A percentile compares a stretch with the other conserved stretches of the same genome.
phyloP scores from a whole-genome alignment of 1,140 invertebrate species.

The Orchestia grillus region DNA sequence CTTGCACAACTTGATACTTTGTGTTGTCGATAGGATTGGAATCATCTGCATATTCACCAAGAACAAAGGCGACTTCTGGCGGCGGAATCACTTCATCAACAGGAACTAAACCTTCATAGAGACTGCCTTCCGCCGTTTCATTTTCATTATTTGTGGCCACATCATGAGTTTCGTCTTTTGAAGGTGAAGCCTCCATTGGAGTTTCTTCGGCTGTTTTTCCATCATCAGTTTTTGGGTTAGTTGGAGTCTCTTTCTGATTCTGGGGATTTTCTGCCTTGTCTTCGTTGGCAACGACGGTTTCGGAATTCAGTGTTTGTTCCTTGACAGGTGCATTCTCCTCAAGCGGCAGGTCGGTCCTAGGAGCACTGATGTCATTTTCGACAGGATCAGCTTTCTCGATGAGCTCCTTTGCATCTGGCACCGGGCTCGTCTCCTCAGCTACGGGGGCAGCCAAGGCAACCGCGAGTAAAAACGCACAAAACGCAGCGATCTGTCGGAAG shows the following conservation, averaged over 20 bases:
- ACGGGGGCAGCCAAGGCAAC: slow-evolving; percentile 5
- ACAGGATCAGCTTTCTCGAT: slow-evolving; percentile 16
- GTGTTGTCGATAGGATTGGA: background rate
- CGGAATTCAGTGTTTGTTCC: background rate
- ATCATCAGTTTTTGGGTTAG: background rate
- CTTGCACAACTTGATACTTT: slow-evolving; percentile 16
- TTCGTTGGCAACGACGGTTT: background rate
- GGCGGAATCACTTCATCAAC: slow-evolving; percentile 38
- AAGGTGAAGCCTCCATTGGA: background rate
- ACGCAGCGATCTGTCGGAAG: background rate
- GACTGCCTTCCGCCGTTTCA: background rate
- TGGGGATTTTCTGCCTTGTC: background rate
- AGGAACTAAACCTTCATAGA: slow-evolving; percentile 9
- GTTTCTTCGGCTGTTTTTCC: background rate
- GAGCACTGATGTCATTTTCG: slow-evolving; percentile 34
- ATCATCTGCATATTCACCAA: background rate
- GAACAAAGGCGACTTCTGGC: slow-evolving; percentile 12
- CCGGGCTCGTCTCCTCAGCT: background rate
- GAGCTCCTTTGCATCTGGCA: background rate
- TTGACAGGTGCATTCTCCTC: background rate
- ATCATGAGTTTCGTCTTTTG: background rate
- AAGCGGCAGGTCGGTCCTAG: background rate
- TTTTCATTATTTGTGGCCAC: background rate
- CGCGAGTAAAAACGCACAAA: background rate
- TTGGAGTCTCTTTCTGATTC: background rate